Evolutionary conservation across 2,888 invertebrate species (phyloP).

Genomic region (Athrips mouffetella): DNA sequence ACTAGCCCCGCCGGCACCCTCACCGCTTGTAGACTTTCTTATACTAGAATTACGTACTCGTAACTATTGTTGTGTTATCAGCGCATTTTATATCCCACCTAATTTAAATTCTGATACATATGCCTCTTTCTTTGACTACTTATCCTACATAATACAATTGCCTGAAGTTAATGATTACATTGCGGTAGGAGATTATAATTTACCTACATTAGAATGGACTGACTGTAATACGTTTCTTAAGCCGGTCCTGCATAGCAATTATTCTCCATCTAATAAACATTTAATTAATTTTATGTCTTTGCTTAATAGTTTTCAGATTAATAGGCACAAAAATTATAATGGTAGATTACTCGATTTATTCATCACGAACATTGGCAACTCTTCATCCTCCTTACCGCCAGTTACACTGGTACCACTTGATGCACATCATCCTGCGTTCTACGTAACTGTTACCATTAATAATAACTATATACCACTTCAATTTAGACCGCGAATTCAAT

Average conservation of each 20-base stretch:
- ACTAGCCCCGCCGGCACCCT: neutral
- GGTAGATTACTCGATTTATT: neutral
- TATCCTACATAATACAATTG: neutral
- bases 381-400: neutral
- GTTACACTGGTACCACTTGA: neutral
- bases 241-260: neutral
- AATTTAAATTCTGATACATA: neutral
- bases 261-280: neutral
- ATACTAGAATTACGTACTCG: neutral
- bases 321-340: neutral
- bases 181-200: neutral
- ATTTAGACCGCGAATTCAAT: no score
- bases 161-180: neutral
- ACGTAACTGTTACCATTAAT: neutral
- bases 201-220: neutral
- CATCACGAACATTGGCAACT: neutral
- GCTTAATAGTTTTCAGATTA: neutral
- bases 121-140: neutral
- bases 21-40: neutral
- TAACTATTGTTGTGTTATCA: neutral
- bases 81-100: neutral
- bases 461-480: no score
- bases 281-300: neutral
- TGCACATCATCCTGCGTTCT: neutral
- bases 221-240: neutral